These are phyloP conservation scores for Hylia prasina DNA, from an alignment of 2,113 vertebrate genomes.

Conservation along the genomic window DNA sequence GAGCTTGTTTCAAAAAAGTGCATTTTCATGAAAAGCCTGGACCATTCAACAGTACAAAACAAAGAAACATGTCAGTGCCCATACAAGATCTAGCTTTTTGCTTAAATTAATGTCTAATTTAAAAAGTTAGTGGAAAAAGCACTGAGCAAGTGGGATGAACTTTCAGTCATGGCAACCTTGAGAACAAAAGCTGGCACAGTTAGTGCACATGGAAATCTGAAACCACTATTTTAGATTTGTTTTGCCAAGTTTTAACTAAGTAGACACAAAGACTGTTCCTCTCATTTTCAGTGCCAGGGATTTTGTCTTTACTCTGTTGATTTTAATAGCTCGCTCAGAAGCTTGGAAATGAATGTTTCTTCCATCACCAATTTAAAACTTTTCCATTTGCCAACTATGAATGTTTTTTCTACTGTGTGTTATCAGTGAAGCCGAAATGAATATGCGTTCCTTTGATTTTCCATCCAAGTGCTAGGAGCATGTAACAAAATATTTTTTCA, in stretches of 20 bases:
- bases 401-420: not conserved
- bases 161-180: not conserved
- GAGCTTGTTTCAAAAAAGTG: not conserved
- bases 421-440: constrained; percentile 55
- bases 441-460: constrained; percentile 41
- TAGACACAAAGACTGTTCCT: constrained; percentile 47
- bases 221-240: constrained; percentile 21
- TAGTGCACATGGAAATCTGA: constrained; percentile 27
- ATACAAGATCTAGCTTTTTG: not conserved
- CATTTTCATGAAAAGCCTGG: not conserved
- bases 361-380: constrained; percentile 49
- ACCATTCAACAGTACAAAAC: not conserved
- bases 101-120: constrained; percentile 26
- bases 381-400: constrained; percentile 34
- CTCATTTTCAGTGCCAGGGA: constrained; percentile 63
- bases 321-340: constrained; percentile 60
- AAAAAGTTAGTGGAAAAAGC: not conserved
- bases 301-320: constrained; percentile 68
- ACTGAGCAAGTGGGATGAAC: not conserved
- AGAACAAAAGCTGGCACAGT: constrained; percentile 23
- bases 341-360: constrained; percentile 57
- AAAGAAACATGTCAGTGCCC: not conserved
- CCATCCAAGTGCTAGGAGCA: not conserved
- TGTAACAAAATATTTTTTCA: not conserved
- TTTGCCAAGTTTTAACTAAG: constrained; percentile 67